Conservation (phyloP, 2,113 vertebrate species). For the Clupea harengus region DNA sequence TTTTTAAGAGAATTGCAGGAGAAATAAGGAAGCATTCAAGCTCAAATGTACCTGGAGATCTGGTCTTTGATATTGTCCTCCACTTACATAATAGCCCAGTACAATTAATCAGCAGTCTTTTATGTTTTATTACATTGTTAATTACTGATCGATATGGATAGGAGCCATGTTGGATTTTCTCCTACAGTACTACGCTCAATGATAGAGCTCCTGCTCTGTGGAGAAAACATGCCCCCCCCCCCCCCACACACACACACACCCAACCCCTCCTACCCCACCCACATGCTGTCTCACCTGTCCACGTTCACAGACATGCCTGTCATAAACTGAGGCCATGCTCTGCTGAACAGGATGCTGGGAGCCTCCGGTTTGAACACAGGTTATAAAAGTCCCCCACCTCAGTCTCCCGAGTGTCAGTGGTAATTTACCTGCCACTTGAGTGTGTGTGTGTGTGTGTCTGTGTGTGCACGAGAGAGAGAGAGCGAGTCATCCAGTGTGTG, state of each 20-base stretch:
- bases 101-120: background rate
- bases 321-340: slow-evolving; percentile 28
- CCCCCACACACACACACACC: background rate
- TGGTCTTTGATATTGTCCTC: background rate
- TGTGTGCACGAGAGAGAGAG: background rate
- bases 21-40: background rate
- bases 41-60: background rate
- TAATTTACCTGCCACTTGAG: background rate
- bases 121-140: background rate
- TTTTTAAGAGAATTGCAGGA: background rate
- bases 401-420: slow-evolving; percentile 18
- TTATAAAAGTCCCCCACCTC: slow-evolving; percentile 36
- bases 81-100: background rate
- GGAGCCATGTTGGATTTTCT: background rate
- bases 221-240: background rate
- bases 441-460: background rate
- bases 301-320: background rate
- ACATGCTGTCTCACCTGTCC: background rate
- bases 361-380: slow-evolving; percentile 21
- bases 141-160: background rate
- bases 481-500: background rate
- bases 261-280: no score
- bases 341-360: background rate
- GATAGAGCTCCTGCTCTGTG: background rate
- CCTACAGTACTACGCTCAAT: background rate